A percentile compares a stretch with the other conserved stretches of the same genome.
Conservation (phyloP, 2,113 vertebrate species). For the Cyprinodon tularosa region DNA sequence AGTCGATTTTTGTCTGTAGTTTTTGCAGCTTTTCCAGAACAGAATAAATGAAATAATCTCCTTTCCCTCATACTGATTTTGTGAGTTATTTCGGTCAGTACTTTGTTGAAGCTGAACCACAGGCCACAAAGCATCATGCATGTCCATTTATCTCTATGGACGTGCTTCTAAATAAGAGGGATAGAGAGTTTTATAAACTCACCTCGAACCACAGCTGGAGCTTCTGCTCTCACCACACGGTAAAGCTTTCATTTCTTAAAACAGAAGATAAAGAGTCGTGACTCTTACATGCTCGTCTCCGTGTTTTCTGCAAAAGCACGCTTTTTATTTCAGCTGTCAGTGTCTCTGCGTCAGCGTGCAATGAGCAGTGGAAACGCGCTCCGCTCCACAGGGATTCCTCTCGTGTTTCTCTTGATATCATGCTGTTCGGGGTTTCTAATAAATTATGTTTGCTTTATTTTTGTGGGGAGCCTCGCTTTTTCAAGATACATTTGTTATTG, state of each 20-base stretch:
- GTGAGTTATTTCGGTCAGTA: no score
- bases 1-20: no score
- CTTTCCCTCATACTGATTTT: no score
- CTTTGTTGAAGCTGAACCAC: no score
- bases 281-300: constrained; percentile 1
- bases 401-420: constrained; percentile 3
- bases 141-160: no score
- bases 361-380: no score
- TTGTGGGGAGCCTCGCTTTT: no score
- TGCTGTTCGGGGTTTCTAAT: background rate
- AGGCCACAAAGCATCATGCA: no score
- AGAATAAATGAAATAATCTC: no score
- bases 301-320: background rate
- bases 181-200: constrained; percentile 10
- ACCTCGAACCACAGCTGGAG: constrained; percentile 14
- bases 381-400: background rate
- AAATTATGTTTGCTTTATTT: background rate
- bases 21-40: no score
- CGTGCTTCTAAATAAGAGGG: background rate
- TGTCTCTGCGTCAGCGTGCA: background rate
- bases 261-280: constrained; percentile 14
- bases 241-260: constrained; percentile 6
- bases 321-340: background rate
- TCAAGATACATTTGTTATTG: background rate
- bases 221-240: constrained; percentile 1